Conservation (phyloP, 1,140 invertebrate species). For the Apis florea region DNA sequence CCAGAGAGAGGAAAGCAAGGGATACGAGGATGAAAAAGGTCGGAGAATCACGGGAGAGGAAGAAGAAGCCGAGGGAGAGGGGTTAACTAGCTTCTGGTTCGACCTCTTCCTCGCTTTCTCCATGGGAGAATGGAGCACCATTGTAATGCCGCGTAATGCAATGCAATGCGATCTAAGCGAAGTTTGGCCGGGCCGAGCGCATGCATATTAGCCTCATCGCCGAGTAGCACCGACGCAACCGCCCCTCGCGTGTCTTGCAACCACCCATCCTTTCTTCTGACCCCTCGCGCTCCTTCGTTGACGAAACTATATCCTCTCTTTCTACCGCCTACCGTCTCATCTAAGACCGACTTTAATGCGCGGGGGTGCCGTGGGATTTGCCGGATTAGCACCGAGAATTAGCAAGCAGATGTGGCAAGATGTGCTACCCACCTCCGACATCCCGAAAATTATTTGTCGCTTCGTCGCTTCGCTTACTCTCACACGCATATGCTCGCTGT, state of each 20-base stretch:
- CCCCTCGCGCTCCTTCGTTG: slow-evolving; percentile 8
- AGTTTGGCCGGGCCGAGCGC: slow-evolving; percentile 66
- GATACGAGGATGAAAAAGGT: slow-evolving; percentile 46
- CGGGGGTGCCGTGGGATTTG: slow-evolving; percentile 69
- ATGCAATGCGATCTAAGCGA: slow-evolving; percentile 67
- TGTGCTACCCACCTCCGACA: slow-evolving; percentile 59
- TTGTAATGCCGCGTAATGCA: slow-evolving; percentile 67
- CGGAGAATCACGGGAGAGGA: slow-evolving; percentile 32
- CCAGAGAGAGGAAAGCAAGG: slow-evolving; percentile 4
- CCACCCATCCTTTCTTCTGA: slow-evolving; percentile 16
- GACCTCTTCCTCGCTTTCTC: slow-evolving; percentile 19
- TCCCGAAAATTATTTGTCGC: slow-evolving; percentile 70
- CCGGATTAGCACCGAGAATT: slow-evolving; percentile 70
- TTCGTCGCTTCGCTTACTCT: slow-evolving; percentile 46
- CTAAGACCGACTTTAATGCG: slow-evolving; percentile 70
- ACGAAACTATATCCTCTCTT: slow-evolving; percentile 38
- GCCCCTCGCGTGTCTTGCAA: slow-evolving; percentile 41
- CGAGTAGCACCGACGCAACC: slow-evolving; percentile 54
- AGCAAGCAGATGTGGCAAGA: slow-evolving; percentile 67
- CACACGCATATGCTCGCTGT: slow-evolving; percentile 22
- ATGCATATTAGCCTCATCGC: slow-evolving; percentile 71
- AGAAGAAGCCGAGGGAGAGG: background rate
- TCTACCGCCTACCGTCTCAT: slow-evolving; percentile 43
- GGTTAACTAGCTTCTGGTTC: slow-evolving; percentile 6
- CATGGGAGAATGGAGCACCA: slow-evolving; percentile 43